These are phyloP conservation scores for Coryphaenoides rupestris DNA, from an alignment of 2,113 vertebrate species.

Conservation along the genomic window DNA sequence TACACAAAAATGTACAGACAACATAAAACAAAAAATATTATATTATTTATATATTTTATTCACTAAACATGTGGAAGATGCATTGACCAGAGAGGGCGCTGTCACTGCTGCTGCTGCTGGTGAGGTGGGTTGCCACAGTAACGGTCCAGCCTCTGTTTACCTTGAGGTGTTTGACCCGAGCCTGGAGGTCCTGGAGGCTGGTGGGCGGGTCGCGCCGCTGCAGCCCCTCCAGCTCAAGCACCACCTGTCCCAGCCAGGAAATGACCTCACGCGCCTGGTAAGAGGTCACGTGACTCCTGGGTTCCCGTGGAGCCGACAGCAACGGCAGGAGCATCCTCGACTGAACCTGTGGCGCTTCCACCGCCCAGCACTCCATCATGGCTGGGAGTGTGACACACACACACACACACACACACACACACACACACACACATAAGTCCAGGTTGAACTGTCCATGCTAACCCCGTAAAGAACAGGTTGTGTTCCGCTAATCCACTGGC, in stretches of 20 bases:
- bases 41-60: too few species aligned
- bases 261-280: constrained; percentile 72
- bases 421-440: too few species aligned
- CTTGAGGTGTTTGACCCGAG: constrained; percentile 78
- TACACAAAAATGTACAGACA: too few species aligned
- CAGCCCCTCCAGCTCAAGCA: constrained; percentile 72
- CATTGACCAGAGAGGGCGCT: too few species aligned
- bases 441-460: too few species aligned
- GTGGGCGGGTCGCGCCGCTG: constrained; percentile 55
- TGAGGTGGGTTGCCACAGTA: too few species aligned
- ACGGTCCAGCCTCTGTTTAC: constrained; percentile 51
- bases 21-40: too few species aligned
- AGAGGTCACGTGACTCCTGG: constrained; percentile 64
- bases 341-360: constrained; percentile 78
- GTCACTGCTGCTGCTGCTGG: too few species aligned
- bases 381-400: constrained; percentile 59
- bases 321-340: constrained; percentile 72
- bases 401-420: too few species aligned
- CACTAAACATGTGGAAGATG: too few species aligned
- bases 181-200: constrained; percentile 67
- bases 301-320: constrained; percentile 55
- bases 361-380: constrained; percentile 87
- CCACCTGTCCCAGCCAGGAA: constrained; percentile 78
- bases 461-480: too few species aligned
- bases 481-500: too few species aligned